Base-by-base conservation (phyloP, 1,140 invertebrate genomes). In the Geopemphigus sp. region DNA sequence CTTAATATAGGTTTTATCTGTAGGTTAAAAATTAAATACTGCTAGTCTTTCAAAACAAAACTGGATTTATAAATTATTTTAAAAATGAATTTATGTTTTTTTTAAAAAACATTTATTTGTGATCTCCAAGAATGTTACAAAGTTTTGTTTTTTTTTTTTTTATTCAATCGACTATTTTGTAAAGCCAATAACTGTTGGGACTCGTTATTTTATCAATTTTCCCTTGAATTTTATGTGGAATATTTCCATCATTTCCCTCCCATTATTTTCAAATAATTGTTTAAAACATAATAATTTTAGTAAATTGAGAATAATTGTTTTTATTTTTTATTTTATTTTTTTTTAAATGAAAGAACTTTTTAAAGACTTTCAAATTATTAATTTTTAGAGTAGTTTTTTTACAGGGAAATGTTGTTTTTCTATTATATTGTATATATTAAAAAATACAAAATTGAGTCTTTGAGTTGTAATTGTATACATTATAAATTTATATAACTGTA, bases 11-110 rank as follows among this genome's bases (percentile, higher is more conserved):
- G 54, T 57, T 63, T 61, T 61, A 47, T 45, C 39, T 78, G 74
- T 78, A 63, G 57, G 26, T 45, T 61, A 45, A 57, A 76, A 74
- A 68, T n/a, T n/a, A 78, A 63, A 63, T 17, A 57, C 57, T 78
- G 74, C 74, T 78, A 78, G 74, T 78, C 74, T 78, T 78, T 78
- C 56, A 63, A 76, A 76, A 76, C 73, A 76, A 76, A 78, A 78
- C 74, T 63, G 74, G 56, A 63, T 45, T 29, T 76, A 76, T 78
- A 47, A 61, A 47, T 61, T 50, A 26, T 47, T 61, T 59, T 22
- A 22, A 56, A 70, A 50, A 63, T 61, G 15, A 61, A 26, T 61
- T 24, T 19, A 47, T 47, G 57, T 63, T 78, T 78, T 45, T 74
- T 74, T 74, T 57, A 54, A 66, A 39, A 64, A 74, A 78, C 45